phyloP scores from a whole-genome alignment of 2,797 vertebrate species.

The Sebastes diploproa region DNA sequence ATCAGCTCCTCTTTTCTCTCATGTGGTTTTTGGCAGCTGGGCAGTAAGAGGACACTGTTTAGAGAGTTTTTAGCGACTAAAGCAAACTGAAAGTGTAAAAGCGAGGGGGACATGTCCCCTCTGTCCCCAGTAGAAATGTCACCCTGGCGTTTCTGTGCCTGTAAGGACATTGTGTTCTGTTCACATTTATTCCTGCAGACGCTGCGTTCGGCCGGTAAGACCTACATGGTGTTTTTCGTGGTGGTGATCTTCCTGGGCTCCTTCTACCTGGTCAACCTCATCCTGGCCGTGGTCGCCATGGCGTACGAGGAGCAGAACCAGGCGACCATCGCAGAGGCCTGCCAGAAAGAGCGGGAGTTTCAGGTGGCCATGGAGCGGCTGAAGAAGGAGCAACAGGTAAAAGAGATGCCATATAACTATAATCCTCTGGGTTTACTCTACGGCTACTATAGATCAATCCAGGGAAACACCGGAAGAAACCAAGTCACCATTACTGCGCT shows the following conservation, averaged over 20 bases:
- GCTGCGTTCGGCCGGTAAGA: conserved; percentile 94
- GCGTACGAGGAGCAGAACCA: conserved; percentile 99
- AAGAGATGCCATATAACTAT: no score
- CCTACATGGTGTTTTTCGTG: conserved; percentile 99
- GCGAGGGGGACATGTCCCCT: background rate
- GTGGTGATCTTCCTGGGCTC: conserved; percentile 98
- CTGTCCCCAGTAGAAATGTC: background rate
- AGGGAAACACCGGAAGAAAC: no score
- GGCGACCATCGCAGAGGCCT: conserved; percentile 94
- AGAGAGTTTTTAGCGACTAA: background rate
- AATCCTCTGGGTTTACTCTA: no score
- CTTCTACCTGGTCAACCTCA: conserved; percentile 96
- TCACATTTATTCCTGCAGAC: conserved; percentile 79
- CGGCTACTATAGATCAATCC: accelerated
- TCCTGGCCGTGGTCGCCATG: conserved; percentile 98
- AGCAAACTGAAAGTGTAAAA: background rate
- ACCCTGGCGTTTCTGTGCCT: background rate
- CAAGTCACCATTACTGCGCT: no score
- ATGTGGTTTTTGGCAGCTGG: background rate
- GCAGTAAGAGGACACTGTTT: no score
- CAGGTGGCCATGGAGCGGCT: conserved; percentile 93
- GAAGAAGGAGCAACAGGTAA: conserved; percentile 93
- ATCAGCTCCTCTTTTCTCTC: background rate
- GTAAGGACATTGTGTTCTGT: background rate
- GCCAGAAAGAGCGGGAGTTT: conserved; percentile 94